Base-by-base conservation (phyloP, 2,888 invertebrate genomes). In the Blera fallax region DNA sequence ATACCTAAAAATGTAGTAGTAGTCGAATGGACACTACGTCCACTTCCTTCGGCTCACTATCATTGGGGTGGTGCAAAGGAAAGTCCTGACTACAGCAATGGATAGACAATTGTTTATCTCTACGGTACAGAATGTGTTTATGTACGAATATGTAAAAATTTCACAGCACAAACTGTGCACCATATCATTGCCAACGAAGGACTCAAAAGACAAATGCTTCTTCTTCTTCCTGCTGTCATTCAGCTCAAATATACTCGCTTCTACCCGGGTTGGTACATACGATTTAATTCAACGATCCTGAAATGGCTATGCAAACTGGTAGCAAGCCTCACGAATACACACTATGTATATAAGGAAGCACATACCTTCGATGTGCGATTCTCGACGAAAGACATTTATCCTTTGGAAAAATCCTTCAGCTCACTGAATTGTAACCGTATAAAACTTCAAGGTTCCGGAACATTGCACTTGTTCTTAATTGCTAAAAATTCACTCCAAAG, bases 381-480 rank as follows among this genome's bases (percentile, higher is more conserved):
- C 24, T n/a, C n/a, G 56, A 45, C 40, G 40, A 54, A 54, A 56
- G 27, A 14, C 24, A 70, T 70, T 70, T 56, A 70, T 70, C 56
- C 56, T 56, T 24, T 32, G n/a, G 29, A 50, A 72, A 24, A 24
- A 32, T 21, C 24, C 56, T 34, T 34, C 18, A 56, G 24, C 40
- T 56, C 70, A 34, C 45, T 70, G 34, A 16, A 24, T 24, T 48
- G 34, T 16, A 14, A 70, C 24, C 45, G 37, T 50, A 60, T 60
- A 24, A 60, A 70, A 40, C 14, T 69, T 54, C 27, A 70, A 60
- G 45, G 58, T 72, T 60, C 34, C 60, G 37, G 37, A 72, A 60
- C 60, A 60, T 45, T 70, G 56, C 45, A 56, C 40, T 56, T 18
- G 29, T 56, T 34, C 70, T 32, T 70, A 70, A 70, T 70, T 70